phyloP scores from a whole-genome alignment of 1,140 invertebrate genomes.

The Onthophagus taurus region DNA sequence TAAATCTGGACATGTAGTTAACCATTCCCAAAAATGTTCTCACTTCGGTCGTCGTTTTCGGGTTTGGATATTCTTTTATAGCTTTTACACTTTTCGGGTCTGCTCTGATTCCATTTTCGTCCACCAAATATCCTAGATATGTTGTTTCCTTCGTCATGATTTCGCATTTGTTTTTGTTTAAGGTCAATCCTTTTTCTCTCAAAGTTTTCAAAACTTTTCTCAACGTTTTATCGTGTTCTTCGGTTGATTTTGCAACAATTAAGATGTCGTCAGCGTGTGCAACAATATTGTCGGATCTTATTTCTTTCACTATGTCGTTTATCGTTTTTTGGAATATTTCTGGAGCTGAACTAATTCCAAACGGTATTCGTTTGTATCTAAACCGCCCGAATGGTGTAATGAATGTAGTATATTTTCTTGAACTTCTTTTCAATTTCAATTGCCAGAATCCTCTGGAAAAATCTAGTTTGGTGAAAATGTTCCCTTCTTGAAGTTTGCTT shows the following conservation, averaged over 20 bases:
- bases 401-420: slow-evolving; percentile 32
- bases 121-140: slow-evolving; percentile 6
- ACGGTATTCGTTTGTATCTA: slow-evolving; percentile 31
- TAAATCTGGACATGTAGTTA: slow-evolving; percentile 31
- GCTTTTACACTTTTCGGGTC: slow-evolving; percentile 18
- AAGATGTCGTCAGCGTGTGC: slow-evolving; percentile 1
- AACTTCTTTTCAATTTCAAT: slow-evolving; percentile 28
- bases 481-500: slow-evolving; percentile 19
- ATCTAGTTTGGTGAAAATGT: slow-evolving; percentile 30
- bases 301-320: background rate
- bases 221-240: background rate
- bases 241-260: background rate
- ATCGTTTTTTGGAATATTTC: slow-evolving; percentile 18
- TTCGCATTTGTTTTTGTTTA: slow-evolving; percentile 12
- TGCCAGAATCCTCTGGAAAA: slow-evolving; percentile 33
- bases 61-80: slow-evolving; percentile 23
- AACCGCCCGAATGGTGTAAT: slow-evolving; percentile 34
- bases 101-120: background rate
- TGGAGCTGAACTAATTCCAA: slow-evolving; percentile 30
- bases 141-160: background rate
- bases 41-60: slow-evolving; percentile 25
- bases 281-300: background rate
- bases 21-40: slow-evolving; percentile 31
- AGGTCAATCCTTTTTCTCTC: slow-evolving; percentile 3
- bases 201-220: no score